Evolutionary conservation across 2,113 vertebrate genomes (phyloP).

Genomic region (Coryphaenoides rupestris): DNA sequence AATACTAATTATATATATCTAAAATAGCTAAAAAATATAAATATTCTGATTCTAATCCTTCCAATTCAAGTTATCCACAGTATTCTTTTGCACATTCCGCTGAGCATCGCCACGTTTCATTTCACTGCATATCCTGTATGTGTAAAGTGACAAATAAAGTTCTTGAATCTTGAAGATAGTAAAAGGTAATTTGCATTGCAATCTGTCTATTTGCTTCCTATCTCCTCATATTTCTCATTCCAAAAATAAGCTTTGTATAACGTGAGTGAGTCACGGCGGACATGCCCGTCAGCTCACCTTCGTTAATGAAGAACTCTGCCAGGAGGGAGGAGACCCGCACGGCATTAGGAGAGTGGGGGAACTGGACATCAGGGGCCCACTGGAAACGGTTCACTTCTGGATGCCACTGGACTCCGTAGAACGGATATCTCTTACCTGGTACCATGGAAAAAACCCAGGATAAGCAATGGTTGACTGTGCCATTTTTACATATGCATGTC

Average conservation of each 20-base stretch:
- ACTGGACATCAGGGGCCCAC: slow-evolving; percentile 58
- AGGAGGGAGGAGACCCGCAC: slow-evolving; percentile 65
- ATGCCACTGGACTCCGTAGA: slow-evolving; percentile 83
- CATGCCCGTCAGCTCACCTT: slow-evolving; percentile 63
- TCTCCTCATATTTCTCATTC: too few relatives aligned
- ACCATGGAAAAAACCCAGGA: neutral
- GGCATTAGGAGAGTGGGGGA: slow-evolving; percentile 72
- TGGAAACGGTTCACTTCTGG: slow-evolving; percentile 78
- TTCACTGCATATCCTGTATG: too few relatives aligned
- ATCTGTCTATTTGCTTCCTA: neutral
- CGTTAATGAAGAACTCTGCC: slow-evolving; percentile 73
- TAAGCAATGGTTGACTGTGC: neutral
- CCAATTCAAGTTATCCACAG: too few relatives aligned
- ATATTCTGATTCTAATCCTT: too few relatives aligned
- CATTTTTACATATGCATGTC: too few relatives aligned
- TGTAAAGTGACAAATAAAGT: too few relatives aligned
- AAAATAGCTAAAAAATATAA: too few relatives aligned
- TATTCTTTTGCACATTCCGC: too few relatives aligned
- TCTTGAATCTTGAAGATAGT: too few relatives aligned
- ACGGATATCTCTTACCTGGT: slow-evolving; percentile 68
- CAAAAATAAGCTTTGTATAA: too few relatives aligned
- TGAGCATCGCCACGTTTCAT: too few relatives aligned
- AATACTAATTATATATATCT: too few relatives aligned
- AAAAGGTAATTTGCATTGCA: neutral
- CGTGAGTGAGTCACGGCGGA: neutral